Evolutionary conservation across 1,140 invertebrate genomes (phyloP), one percentile per base, ranked within the genome.

Genomic region (Drosophila malerkotliana): DNA sequence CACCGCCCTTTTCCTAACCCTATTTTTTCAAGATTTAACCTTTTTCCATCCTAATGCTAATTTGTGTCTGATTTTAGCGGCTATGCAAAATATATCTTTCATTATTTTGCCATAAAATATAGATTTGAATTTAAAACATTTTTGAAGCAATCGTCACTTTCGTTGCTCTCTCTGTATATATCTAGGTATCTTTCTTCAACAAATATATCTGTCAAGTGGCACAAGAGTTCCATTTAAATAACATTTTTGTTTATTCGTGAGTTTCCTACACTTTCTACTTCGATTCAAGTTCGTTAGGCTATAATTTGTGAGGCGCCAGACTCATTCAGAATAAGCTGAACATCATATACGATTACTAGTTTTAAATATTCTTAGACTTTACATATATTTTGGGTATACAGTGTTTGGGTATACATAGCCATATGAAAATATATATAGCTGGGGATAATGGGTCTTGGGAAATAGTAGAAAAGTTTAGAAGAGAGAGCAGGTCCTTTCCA

Each of bases 121-220:
- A 69, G 54, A 67, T 74, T 34, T 37, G 39, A 72, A 72, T 64
- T 67, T 66, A 74, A 73, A 55, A 72, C 39, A 37, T 51, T 63
- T 26, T 60, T 73, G 87, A 85, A 87, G 78, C 83, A 63, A 81
- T 85, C 67, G 75, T 85, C 87, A 68, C 83, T 73, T 69, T 84
- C 81, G 77, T 84, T 85, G 72, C 77, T 81, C 45, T 57, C 63
- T 68, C 26, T 41, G 34, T 55, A n/a, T 15, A 67, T 67, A 18
- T 44, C 15, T 44, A 18, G 14, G 14, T 44, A 44, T 18, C 1
- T 44, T 41, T 41, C 4, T 39, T 41, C 44, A 66, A 44, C 26
- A 51, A 66, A 66, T 69, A 69, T 68, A 69, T 69, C 49, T 69
- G 34, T 72, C 57, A 41, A 61, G 81, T 85, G 83, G 82, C 82